Evolutionary conservation across 2,797 vertebrate genomes (phyloP).

Genomic region (Macroramphosus scolopax): DNA sequence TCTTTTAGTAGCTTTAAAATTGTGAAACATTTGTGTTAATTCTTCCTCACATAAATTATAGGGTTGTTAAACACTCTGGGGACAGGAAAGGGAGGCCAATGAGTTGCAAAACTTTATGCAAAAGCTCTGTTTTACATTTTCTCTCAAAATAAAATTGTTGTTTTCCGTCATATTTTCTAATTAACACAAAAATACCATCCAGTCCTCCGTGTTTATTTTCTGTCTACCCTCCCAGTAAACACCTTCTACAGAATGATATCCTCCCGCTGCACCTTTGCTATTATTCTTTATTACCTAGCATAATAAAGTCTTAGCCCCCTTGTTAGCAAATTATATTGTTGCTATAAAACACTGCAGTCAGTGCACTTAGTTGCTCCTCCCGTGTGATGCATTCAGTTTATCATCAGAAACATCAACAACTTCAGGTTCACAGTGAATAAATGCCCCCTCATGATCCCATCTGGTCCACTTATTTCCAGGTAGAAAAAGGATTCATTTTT

Average conservation of each 20-base stretch:
- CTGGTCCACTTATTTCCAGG: too few species aligned
- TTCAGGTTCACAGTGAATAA: conserved; percentile 41
- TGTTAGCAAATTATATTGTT: conserved; percentile 71
- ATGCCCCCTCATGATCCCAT: conserved; percentile 21
- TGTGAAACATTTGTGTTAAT: too few species aligned
- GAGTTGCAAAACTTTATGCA: too few species aligned
- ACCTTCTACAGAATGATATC: conserved; percentile 64
- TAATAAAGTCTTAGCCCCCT: conserved; percentile 69
- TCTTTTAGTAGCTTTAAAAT: too few species aligned
- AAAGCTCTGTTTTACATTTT: too few species aligned
- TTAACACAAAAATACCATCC: too few species aligned
- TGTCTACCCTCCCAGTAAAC: conserved; percentile 42
- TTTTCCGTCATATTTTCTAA: too few species aligned
- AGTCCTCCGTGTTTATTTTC: conserved; percentile 52
- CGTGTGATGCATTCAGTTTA: conserved; percentile 42
- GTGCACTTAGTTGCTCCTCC: conserved; percentile 44
- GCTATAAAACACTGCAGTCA: conserved; percentile 59
- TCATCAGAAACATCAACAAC: conserved; percentile 47
- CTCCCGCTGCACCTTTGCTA: conserved; percentile 62
- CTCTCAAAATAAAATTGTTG: too few species aligned
- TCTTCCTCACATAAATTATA: too few species aligned
- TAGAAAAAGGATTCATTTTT: conserved; percentile 32
- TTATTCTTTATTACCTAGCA: conserved; percentile 67
- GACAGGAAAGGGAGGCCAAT: too few species aligned
- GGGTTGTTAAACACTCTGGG: too few species aligned